Evolutionary conservation across 2,113 vertebrate species (phyloP).

Genomic region (Talpa occidentalis): DNA sequence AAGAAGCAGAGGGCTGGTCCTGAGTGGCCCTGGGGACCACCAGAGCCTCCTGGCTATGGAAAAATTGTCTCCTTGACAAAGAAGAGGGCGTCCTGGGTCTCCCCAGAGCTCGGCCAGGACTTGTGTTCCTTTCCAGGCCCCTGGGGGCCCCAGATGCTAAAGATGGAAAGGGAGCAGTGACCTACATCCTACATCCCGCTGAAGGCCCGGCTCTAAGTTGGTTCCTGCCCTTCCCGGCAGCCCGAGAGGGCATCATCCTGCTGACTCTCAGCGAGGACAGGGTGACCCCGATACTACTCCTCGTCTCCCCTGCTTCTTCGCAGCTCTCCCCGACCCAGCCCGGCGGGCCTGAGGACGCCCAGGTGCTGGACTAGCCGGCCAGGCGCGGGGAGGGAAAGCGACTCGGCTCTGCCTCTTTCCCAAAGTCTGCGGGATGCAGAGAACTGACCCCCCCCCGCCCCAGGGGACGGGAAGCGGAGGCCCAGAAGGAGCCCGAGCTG

Average conservation of each 20-base stretch:
- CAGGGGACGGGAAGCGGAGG: background rate
- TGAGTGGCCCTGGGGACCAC: background rate
- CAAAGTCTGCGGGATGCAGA: background rate
- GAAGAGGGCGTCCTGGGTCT: background rate
- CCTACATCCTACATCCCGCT: constrained; percentile 68
- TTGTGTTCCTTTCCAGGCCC: constrained; percentile 58
- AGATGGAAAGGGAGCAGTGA: constrained; percentile 49
- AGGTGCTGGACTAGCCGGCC: background rate
- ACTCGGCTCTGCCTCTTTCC: background rate
- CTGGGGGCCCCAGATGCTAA: constrained; percentile 53
- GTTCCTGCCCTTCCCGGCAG: constrained; percentile 33
- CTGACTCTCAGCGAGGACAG: background rate
- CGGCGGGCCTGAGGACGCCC: background rate
- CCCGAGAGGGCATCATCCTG: background rate
- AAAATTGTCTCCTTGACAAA: constrained; percentile 29
- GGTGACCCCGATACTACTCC: background rate
- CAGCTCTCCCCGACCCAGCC: too few species aligned
- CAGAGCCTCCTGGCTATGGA: background rate
- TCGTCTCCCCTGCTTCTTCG: background rate
- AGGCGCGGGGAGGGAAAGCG: background rate
- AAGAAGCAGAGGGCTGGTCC: background rate
- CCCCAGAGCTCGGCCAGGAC: background rate
- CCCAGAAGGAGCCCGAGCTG: background rate
- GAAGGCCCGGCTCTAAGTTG: constrained; percentile 62
- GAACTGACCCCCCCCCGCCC: background rate